These are phyloP conservation scores for Perca schrenkii DNA, from an alignment of 2,113 vertebrate species.

Conservation along the genomic window DNA sequence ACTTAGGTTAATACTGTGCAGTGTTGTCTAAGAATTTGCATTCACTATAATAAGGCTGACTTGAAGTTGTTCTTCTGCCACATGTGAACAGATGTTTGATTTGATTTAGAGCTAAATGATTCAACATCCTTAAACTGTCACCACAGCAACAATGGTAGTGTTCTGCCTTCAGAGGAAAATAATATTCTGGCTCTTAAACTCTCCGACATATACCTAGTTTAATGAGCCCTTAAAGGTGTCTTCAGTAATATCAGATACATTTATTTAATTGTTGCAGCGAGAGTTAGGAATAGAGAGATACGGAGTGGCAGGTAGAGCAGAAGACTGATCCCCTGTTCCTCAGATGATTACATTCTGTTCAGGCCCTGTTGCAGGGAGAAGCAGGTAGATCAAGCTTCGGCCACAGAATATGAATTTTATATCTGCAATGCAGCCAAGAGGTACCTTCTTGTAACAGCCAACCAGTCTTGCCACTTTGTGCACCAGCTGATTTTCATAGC, in stretches of 20 bases:
- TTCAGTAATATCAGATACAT: not conserved
- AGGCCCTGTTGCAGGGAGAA: constrained; percentile 74
- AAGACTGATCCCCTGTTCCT: constrained; percentile 51
- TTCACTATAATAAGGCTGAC: not conserved
- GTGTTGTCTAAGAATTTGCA: not conserved
- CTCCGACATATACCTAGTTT: constrained; percentile 9
- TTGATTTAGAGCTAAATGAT: not conserved
- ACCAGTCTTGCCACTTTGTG: constrained; percentile 14
- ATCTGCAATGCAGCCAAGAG: constrained; percentile 83
- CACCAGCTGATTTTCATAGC: constrained; percentile 8
- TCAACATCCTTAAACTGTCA: constrained; percentile 5
- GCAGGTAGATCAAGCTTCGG: constrained; percentile 72
- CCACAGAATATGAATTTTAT: constrained; percentile 83
- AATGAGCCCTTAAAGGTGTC: not conserved
- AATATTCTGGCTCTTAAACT: not conserved
- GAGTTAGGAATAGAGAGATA: constrained; percentile 8
- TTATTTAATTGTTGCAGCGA: constrained; percentile 18
- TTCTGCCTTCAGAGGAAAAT: constrained; percentile 5
- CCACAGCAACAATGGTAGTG: constrained; percentile 12
- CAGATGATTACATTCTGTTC: constrained; percentile 78
- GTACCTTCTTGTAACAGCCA: constrained; percentile 52
- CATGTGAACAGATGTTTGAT: not conserved
- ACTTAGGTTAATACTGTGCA: not conserved
- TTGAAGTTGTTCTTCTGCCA: not conserved
- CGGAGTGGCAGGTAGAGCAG: constrained; percentile 35